These are phyloP conservation scores for Drosophila mayaguana DNA, from an alignment of 2,888 invertebrate genomes.

Conservation along the genomic window DNA sequence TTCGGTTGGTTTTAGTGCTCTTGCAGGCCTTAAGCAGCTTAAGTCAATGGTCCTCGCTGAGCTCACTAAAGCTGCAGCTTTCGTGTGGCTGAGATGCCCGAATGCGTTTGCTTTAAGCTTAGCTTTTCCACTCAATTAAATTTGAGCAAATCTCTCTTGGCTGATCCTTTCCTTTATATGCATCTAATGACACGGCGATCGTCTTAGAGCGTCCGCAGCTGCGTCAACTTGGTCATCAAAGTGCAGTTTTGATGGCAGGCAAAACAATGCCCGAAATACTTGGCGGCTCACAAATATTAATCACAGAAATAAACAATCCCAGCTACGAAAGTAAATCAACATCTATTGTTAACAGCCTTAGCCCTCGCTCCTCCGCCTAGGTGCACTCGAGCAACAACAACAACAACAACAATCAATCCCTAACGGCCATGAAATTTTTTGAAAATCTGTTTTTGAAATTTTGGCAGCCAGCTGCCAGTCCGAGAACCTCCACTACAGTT, in stretches of 20 bases:
- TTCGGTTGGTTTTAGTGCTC: conserved; percentile 10
- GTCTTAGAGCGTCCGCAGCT: conserved; percentile 36
- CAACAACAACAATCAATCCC: conserved; percentile 38
- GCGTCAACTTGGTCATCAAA: conserved; percentile 33
- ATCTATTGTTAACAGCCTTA: conserved; percentile 28
- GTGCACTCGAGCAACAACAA: conserved; percentile 49
- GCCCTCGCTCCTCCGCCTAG: conserved; percentile 47
- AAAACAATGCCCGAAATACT: conserved; percentile 22
- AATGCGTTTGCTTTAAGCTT: conserved; percentile 9
- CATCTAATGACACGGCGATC: conserved; percentile 29
- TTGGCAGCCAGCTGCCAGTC: conserved; percentile 52
- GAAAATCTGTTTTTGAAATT: conserved; percentile 35
- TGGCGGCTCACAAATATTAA: conserved; percentile 37
- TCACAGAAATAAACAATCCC: conserved; percentile 58
- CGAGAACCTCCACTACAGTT: conserved; percentile 34
- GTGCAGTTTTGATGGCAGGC: conserved; percentile 1
- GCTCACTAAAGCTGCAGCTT: conserved; percentile 1
- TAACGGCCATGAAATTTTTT: conserved; percentile 62
- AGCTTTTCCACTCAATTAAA: conserved; percentile 25
- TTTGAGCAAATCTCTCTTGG: not conserved
- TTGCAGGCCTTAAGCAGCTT: conserved; percentile 35
- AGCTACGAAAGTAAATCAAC: conserved; percentile 62
- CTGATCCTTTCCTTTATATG: conserved; percentile 19
- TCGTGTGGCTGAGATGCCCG: conserved; percentile 4
- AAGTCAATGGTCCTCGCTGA: conserved; percentile 5